Conservation (phyloP, 2,888 invertebrate genomes). For the Drosophila meridiana region DNA sequence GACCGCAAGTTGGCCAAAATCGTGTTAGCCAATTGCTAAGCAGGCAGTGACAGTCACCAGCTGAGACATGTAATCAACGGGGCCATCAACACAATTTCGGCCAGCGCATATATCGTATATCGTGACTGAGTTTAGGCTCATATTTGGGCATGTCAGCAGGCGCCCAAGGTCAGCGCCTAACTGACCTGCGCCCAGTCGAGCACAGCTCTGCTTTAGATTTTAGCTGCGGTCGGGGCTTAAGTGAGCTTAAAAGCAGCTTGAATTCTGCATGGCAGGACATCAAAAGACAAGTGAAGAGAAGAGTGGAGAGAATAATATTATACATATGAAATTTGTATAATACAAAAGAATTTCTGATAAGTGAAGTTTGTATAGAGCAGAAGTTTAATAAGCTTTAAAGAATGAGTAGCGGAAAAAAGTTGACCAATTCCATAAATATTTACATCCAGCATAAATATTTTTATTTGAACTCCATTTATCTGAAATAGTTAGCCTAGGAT, state of each 20-base stretch:
- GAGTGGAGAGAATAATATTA: not conserved
- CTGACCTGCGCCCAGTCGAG: slow-evolving; percentile 42
- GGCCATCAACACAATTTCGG: slow-evolving; percentile 36
- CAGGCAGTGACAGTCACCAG: slow-evolving; percentile 31
- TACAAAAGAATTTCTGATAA: not conserved
- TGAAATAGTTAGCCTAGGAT: no score
- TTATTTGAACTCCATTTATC: no score
- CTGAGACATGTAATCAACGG: slow-evolving; percentile 51
- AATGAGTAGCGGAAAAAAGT: not conserved
- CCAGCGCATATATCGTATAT: slow-evolving; percentile 24
- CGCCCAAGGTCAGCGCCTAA: slow-evolving; percentile 50
- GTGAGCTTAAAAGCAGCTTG: slow-evolving; percentile 1
- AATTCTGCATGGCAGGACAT: not conserved
- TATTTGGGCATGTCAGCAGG: slow-evolving; percentile 30
- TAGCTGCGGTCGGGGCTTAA: slow-evolving; percentile 3
- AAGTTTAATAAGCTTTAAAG: not conserved
- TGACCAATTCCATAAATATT: no score
- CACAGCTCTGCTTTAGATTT: slow-evolving; percentile 4
- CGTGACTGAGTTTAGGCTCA: slow-evolving; percentile 19
- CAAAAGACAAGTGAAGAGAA: not conserved
- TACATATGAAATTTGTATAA: not conserved
- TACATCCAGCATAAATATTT: no score
- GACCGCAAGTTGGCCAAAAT: slow-evolving; percentile 18
- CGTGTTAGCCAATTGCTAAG: slow-evolving; percentile 42
- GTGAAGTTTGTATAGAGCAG: not conserved